Evolutionary conservation across 2,113 vertebrate genomes (phyloP).

Genomic region (Lampris incognitus): DNA sequence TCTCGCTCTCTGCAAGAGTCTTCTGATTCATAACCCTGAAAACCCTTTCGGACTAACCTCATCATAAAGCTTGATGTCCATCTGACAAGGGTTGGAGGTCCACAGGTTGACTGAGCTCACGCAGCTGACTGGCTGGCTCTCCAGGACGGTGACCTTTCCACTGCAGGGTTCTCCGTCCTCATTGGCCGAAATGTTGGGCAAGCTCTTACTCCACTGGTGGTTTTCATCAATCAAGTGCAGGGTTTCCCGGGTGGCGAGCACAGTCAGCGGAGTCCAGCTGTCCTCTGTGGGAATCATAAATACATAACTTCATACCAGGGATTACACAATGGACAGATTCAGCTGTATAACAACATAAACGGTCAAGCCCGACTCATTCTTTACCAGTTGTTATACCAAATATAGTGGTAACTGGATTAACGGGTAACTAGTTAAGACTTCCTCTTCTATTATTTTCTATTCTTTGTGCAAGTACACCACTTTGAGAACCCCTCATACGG

Average conservation of each 20-base stretch:
- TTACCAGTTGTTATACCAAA: too few species aligned
- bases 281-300: slow-evolving; percentile 52
- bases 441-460: too few species aligned
- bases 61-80: slow-evolving; percentile 91
- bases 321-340: too few species aligned
- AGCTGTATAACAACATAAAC: too few species aligned
- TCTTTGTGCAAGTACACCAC: too few species aligned
- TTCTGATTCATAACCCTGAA: neutral
- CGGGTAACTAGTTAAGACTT: too few species aligned
- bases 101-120: slow-evolving; percentile 87
- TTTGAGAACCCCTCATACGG: too few species aligned
- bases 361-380: too few species aligned
- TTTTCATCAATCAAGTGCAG: slow-evolving; percentile 82
- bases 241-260: slow-evolving; percentile 80
- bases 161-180: slow-evolving; percentile 47
- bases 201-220: slow-evolving; percentile 81
- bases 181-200: neutral
- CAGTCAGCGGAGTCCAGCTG: slow-evolving; percentile 73
- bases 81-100: slow-evolving; percentile 78
- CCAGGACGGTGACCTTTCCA: slow-evolving; percentile 61
- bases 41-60: slow-evolving; percentile 83
- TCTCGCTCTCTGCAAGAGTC: too few species aligned
- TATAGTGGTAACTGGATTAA: too few species aligned
- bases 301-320: too few species aligned
- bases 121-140: slow-evolving; percentile 83